Base-by-base conservation (phyloP, 2,888 invertebrate genomes). In the Stenchaetothrips biformis region DNA sequence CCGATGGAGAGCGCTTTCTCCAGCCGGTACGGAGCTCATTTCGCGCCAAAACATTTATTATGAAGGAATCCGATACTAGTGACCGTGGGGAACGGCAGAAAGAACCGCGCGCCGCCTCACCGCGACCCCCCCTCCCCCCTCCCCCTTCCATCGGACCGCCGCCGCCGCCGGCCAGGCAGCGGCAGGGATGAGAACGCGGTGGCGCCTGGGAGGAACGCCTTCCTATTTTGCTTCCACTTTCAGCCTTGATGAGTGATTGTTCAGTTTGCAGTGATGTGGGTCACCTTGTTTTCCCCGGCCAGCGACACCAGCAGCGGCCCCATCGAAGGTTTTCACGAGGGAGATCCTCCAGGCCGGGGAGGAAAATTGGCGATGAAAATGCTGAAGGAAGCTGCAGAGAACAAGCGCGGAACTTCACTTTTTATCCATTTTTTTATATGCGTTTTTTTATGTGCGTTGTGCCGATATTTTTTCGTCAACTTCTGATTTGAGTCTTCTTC, bases 11-110 rank as follows among this genome's bases (percentile, higher is more conserved):
- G 67, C 18, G 67, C 67, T 21, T 21, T 21, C 21, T 25, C 67
- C 25, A 7, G 21, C 67, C 67, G 4, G 67, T 21, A 11, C 67
- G 67, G 67, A 21, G 67, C 67, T 74, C 67, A 74, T 74, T 74
- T 74, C 67, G 67, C 67, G 25, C 67, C 67, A 25, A 74, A 74
- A 74, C 67, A 25, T 74, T 74, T 74, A 74, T 74, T 74, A 74
- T 25, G 25, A 25, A 21, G 67, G 67, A 74, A 74, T n/a, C 67
- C 67, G 67, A 74, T 74, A 25, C 59, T 74, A 11, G 67, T 74
- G 67, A 74, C 67, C 67, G 67, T 74, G 67, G 67, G 67, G 67
- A 74, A 74, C 67, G 37, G 37, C 37, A 25, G 67, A 74, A 74
- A 74, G 67, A 74, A 74, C 25, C 67, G 67, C 16, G 13, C 4